A percentile compares a stretch with the other conserved stretches of the same genome.
Conservation (phyloP, 2,113 vertebrate genomes). For the Zonotrichia leucophrys region DNA sequence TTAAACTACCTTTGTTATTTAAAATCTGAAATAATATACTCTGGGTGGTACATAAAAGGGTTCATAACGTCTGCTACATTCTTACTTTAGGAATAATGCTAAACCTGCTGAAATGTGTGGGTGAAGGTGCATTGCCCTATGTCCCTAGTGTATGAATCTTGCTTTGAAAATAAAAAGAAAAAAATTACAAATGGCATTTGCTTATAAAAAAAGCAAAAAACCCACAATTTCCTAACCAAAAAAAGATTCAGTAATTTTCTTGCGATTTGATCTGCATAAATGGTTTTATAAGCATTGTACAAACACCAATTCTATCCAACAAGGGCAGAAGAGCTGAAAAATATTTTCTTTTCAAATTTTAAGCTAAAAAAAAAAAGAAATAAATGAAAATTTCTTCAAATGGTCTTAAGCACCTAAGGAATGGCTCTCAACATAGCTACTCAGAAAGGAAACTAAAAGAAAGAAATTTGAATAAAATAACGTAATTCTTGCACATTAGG, state of each 20-base stretch:
- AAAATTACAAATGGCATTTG: not conserved
- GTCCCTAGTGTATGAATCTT: not conserved
- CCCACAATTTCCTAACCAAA: not conserved
- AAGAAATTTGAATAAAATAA: not conserved
- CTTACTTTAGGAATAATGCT: not conserved
- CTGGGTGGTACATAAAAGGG: not conserved
- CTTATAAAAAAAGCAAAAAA: not conserved
- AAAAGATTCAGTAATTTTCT: not conserved
- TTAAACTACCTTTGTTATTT: not conserved
- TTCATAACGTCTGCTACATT: not conserved
- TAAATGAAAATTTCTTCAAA: not conserved
- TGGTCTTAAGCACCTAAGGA: not conserved
- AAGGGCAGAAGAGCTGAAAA: not conserved
- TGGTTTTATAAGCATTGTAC: not conserved
- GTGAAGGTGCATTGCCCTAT: not conserved
- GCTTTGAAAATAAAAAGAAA: not conserved
- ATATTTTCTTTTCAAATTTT: not conserved
- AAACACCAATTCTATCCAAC: not conserved
- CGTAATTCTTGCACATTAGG: not conserved
- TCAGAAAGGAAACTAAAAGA: not conserved
- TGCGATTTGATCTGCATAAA: not conserved
- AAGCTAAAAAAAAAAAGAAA: not conserved
- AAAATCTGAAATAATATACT: not conserved
- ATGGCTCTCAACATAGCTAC: not conserved
- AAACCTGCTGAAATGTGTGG: not conserved